These are phyloP conservation scores for Hylia prasina DNA, from an alignment of 2,113 vertebrate species.

Conservation along the genomic window DNA sequence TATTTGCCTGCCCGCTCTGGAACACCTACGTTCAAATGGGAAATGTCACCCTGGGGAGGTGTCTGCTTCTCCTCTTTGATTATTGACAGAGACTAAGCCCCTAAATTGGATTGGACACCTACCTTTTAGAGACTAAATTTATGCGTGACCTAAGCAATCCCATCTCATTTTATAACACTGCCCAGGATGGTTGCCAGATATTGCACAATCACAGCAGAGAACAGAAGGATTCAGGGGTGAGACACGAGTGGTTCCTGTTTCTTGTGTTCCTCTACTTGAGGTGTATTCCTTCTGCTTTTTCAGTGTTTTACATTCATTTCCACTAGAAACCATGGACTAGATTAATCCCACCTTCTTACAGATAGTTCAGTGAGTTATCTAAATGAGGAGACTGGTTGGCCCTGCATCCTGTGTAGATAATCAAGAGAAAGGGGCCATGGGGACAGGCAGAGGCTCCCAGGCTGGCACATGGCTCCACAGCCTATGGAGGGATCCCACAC, in stretches of 20 bases:
- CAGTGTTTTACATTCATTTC: not conserved
- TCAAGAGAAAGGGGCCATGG: not conserved
- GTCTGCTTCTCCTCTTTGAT: not conserved
- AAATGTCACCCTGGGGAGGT: not conserved
- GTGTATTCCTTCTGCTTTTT: not conserved
- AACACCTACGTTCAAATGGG: not conserved
- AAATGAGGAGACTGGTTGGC: not conserved
- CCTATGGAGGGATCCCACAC: not conserved
- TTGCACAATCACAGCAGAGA: not conserved
- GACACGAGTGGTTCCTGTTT: not conserved
- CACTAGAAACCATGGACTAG: not conserved
- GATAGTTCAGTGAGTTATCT: not conserved
- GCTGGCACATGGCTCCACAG: no score
- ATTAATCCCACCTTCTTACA: not conserved
- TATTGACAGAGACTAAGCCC: not conserved
- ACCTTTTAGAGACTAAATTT: not conserved
- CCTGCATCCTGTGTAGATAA: not conserved
- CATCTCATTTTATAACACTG: not conserved
- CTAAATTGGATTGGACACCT: not conserved
- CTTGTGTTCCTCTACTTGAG: not conserved
- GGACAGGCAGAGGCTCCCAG: not conserved
- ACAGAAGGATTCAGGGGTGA: not conserved
- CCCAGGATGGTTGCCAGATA: not conserved
- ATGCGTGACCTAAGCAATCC: not conserved
- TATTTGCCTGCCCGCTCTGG: not conserved